Base-by-base conservation (phyloP, 2,888 invertebrate species). In the Athrips mouffetella region DNA sequence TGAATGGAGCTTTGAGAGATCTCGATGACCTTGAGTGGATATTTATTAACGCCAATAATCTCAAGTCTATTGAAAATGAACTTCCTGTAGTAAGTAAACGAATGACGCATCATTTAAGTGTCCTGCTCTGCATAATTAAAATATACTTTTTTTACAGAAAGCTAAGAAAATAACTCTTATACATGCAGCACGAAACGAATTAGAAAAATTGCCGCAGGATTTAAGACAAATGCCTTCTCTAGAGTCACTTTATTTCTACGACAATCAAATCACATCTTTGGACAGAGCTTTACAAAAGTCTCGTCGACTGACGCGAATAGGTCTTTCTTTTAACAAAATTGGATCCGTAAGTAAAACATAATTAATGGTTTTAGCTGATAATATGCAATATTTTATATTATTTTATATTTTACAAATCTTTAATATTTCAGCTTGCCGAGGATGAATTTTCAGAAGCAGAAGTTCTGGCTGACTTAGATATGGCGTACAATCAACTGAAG, bases 1-100 rank as follows among this genome's bases (percentile, higher is more conserved):
- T 96, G 47, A 96, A 96, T 69, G 93, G 93, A n/a, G 94, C 94
- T 1, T 75, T 96, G n/a, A 89, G 92, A 53, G 92, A 94, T 49
- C 80, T 96, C 42, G 91, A 91, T 52, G 90, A 93, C 52, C 80
- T 96, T 52, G 92, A 93, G 65, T 94, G 95, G 91, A 89, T 96
- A 41, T 93, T 95, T 60, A 91, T 96, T 44, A 95, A 95, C 68
- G 90, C 91, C 48, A 96, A 96, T 75, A 90, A 93, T 59, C 84
- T 96, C 49, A 91, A 91, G 51, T 90, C 92, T 21, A 85, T 96
- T 60, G 95, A 96, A 41, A 91, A 92, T 39, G 93, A 96, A 76
- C 74, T 96, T 53, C 95, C 96, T 1, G 86, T 91, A 55, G 90
- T 90, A 68, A 91, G 90, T 60, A 48, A 64, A n/a, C n/a, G n/a